Conservation (phyloP, 2,888 invertebrate species). For the Athalia rosae region DNA sequence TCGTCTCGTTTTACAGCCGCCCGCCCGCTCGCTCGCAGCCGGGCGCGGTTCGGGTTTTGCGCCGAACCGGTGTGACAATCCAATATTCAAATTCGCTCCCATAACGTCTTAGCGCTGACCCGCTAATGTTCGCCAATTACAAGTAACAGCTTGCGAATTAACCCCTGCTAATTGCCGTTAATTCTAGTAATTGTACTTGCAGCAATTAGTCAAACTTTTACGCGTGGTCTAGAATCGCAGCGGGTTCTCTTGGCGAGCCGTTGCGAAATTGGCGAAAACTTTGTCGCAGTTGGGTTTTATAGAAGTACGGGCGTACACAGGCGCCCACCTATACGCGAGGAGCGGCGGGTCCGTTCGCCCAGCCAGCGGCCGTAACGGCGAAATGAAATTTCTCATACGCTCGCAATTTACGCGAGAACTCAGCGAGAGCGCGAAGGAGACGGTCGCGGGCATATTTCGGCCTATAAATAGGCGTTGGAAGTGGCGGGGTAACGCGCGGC, state of each 20-base stretch:
- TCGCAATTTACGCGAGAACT: slow-evolving; percentile 18
- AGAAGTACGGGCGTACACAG: slow-evolving; percentile 13
- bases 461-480: slow-evolving; percentile 26
- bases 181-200: slow-evolving; percentile 66
- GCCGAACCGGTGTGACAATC: slow-evolving; percentile 35
- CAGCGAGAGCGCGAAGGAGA: background rate
- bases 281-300: slow-evolving; percentile 49
- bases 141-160: slow-evolving; percentile 66
- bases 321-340: slow-evolving; percentile 3
- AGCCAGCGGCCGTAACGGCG: slow-evolving; percentile 22
- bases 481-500: slow-evolving; percentile 22
- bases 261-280: slow-evolving; percentile 60
- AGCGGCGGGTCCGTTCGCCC: background rate
- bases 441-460: slow-evolving; percentile 22
- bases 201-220: slow-evolving; percentile 68
- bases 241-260: slow-evolving; percentile 44
- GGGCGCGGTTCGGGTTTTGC: background rate
- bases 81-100: slow-evolving; percentile 42
- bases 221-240: slow-evolving; percentile 54
- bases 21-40: too few species aligned
- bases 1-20: background rate
- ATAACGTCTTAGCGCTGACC: slow-evolving; percentile 62
- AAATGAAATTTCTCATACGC: slow-evolving; percentile 37
- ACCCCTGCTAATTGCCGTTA: slow-evolving; percentile 68
- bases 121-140: slow-evolving; percentile 66